phyloP scores from a whole-genome alignment of 2,113 vertebrate genomes.

The Panthera uncia region DNA sequence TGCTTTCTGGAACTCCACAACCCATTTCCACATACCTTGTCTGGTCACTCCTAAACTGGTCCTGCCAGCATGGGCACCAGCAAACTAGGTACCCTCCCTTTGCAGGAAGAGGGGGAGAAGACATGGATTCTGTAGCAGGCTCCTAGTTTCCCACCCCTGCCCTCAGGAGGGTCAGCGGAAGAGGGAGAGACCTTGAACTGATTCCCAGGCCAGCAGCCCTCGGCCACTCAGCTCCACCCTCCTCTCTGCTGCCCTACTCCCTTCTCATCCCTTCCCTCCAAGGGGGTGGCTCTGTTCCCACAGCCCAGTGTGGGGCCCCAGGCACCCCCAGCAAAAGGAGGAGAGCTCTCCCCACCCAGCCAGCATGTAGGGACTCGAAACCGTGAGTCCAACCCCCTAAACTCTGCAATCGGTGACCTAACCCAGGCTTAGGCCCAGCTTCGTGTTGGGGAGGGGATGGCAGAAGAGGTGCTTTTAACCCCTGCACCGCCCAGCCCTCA shows the following conservation, averaged over 20 bases:
- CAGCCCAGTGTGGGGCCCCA: conserved; percentile 43
- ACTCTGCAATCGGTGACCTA: conserved; percentile 57
- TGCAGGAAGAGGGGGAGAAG: neutral
- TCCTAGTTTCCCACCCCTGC: neutral
- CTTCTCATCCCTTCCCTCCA: neutral
- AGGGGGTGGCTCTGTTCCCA: conserved; percentile 50
- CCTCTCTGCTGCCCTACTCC: neutral
- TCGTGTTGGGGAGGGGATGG: neutral
- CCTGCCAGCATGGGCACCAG: neutral
- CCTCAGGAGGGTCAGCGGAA: neutral
- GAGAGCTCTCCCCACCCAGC: conserved; percentile 36
- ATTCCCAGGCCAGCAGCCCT: neutral
- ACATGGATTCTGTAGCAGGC: neutral
- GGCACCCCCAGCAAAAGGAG: conserved; percentile 1
- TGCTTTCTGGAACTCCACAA: conserved; percentile 1
- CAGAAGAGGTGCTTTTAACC: conserved; percentile 50
- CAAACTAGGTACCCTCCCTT: neutral
- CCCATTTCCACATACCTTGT: conserved; percentile 24
- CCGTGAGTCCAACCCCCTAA: conserved; percentile 35
- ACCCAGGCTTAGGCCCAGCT: conserved; percentile 33
- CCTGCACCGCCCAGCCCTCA: conserved; percentile 63
- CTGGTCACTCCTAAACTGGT: conserved; percentile 46
- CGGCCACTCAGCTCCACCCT: neutral
- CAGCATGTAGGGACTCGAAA: conserved; percentile 50
- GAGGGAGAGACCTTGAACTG: neutral